These are phyloP conservation scores for Apeira syringaria DNA, from an alignment of 2,888 invertebrate species.

Conservation along the genomic window DNA sequence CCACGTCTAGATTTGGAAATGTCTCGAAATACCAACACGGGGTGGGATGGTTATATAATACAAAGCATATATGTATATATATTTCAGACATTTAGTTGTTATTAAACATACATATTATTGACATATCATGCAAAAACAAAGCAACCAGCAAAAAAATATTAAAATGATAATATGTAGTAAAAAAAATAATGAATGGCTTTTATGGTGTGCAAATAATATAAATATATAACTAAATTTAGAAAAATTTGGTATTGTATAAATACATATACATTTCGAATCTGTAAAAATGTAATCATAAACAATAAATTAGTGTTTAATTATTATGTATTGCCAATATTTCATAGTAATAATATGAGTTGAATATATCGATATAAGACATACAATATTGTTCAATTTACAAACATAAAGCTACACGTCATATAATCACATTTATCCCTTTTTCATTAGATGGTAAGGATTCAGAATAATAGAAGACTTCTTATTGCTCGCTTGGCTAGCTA, in stretches of 20 bases:
- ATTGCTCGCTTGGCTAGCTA: too few relatives aligned
- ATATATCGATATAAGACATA: too few relatives aligned
- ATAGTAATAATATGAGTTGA: too few relatives aligned
- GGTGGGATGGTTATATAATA: constrained; percentile 28
- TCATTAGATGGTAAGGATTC: too few relatives aligned
- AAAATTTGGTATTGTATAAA: constrained; percentile 15
- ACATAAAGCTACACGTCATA: too few relatives aligned
- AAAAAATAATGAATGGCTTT: constrained; percentile 50
- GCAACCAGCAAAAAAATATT: constrained; percentile 60
- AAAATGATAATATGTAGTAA: constrained; percentile 40
- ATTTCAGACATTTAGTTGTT: constrained; percentile 21
- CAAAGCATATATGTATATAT: constrained; percentile 12
- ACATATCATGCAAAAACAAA: constrained; percentile 55
- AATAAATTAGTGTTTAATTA: neutral
- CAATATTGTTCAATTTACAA: too few relatives aligned
- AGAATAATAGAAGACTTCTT: too few relatives aligned
- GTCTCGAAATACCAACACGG: constrained; percentile 13
- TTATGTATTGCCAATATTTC: too few relatives aligned
- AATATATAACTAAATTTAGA: constrained; percentile 42
- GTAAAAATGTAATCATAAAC: neutral
- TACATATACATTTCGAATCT: constrained; percentile 3
- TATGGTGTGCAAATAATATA: constrained; percentile 73
- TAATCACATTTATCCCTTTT: too few relatives aligned
- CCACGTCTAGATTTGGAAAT: constrained; percentile 13
- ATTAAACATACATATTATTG: constrained; percentile 26